Evolutionary conservation across 2,797 vertebrate genomes (phyloP), one percentile per base, ranked within the genome.

Genomic region (Danionella dracula): DNA sequence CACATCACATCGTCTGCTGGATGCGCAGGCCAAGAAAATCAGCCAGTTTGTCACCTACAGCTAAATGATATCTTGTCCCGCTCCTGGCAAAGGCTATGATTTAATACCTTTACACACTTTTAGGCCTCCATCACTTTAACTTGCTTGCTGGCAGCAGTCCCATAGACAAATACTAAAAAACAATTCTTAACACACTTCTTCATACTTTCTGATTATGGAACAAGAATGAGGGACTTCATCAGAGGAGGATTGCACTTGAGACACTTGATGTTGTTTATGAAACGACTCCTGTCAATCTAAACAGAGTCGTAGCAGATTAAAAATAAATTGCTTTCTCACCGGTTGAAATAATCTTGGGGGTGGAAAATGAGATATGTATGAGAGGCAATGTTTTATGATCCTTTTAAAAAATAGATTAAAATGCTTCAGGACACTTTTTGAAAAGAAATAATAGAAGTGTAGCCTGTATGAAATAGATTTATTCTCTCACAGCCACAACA

Each of bases 1-100:
- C 68, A 59, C 32, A 32, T 1, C 38, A 21, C 8, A 56, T 16
- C 19, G 34, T 58, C 19, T 31, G 27, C 13, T 46, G 40, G 57
- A 12, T 21, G 9, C 27, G 35, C 10, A 21, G 27, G 9, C 9
- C 1, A 1, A 64, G 40, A 53, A 53, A 53, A 41, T 20, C 15
- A 50, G 46, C 35, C 21, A 16, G 21, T 64, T 53, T 51, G 37
- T 32, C 37, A 64, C 27, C 17, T 54, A 64, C 31, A 27, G 59
- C 35, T 35, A 51, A 62, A 49, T 7, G 48, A 13, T 4, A 13
- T 31, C 21, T 23, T 34, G 0, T 20, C 20, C 34, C 45, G 13
- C 56, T 34, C 12, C 12, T 12, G 7, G 19, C 23, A 19, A 16
- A 42, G n/a, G 34, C 5, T 19, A 10, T 5, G 21, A 62, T 62